A percentile compares a stretch with the other conserved stretches of the same genome.
Evolutionary conservation across 2,113 vertebrate species (phyloP).

Genomic region (Xiphias gladius): DNA sequence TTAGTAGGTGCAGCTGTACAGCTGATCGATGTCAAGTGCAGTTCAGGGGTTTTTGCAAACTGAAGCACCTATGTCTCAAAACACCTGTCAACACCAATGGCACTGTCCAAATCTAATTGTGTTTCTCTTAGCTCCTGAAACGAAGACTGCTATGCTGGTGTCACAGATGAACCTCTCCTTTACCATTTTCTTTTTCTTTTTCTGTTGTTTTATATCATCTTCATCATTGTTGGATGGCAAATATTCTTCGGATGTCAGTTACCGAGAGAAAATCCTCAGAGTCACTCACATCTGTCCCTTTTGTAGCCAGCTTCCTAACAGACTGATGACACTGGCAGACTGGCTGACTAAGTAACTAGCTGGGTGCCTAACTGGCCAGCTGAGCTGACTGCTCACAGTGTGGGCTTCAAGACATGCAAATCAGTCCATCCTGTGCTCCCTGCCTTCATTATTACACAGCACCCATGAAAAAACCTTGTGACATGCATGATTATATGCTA

Average conservation of each 20-base stretch:
- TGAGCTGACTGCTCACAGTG: constrained; percentile 6
- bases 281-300: constrained; percentile 5
- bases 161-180: not conserved
- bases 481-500: constrained; percentile 6
- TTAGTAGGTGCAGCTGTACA: not conserved
- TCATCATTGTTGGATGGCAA: not conserved
- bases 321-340: constrained; percentile 40
- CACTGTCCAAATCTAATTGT: too few species aligned
- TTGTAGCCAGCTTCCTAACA: constrained; percentile 7
- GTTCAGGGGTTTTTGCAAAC: not conserved
- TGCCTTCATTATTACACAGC: not conserved
- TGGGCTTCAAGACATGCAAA: not conserved
- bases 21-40: not conserved
- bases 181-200: not conserved
- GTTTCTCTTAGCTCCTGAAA: not conserved
- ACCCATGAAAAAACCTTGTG: not conserved
- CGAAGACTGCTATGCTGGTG: not conserved
- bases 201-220: not conserved
- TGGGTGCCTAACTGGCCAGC: constrained; percentile 18
- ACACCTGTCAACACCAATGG: not conserved
- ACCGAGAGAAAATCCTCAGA: not conserved
- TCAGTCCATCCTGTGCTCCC: not conserved
- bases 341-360: constrained; percentile 19
- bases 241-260: constrained; percentile 8
- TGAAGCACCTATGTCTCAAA: not conserved